Evolutionary conservation across 1,140 invertebrate genomes (phyloP).

Genomic region (Cydia pomonella): DNA sequence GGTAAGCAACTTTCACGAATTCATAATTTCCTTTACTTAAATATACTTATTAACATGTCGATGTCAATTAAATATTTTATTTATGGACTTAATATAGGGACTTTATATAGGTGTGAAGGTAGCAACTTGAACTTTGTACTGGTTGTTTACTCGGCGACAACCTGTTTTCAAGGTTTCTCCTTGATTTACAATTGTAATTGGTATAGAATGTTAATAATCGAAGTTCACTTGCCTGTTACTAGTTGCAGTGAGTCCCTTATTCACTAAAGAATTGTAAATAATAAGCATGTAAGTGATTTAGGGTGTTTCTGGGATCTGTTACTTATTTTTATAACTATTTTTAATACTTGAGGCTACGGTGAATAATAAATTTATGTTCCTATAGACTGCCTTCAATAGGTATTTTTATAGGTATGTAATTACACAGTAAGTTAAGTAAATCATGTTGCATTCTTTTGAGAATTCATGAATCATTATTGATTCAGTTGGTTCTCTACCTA

Average conservation of each 20-base stretch:
- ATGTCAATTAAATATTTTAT: background rate
- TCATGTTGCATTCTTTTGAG: too few species aligned
- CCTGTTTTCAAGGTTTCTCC: constrained; percentile 28
- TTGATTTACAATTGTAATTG: constrained; percentile 33
- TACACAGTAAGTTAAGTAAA: too few species aligned
- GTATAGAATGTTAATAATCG: background rate
- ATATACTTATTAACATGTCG: background rate
- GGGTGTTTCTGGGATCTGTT: background rate
- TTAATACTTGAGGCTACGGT: background rate
- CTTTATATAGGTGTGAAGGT: background rate
- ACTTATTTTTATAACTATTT: background rate
- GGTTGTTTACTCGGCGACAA: constrained; percentile 14
- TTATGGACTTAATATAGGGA: background rate
- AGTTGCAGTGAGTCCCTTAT: constrained; percentile 9
- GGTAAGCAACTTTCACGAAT: constrained; percentile 9
- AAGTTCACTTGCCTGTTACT: constrained; percentile 13
- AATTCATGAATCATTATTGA: too few species aligned
- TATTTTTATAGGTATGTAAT: too few species aligned
- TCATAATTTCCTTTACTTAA: background rate
- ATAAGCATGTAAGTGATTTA: background rate
- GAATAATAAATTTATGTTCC: too few species aligned
- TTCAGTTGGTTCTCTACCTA: too few species aligned
- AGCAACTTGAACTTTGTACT: constrained; percentile 24
- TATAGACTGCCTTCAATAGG: too few species aligned
- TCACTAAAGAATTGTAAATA: background rate